Evolutionary conservation across 1,140 invertebrate genomes (phyloP).

Genomic region (Marisa cornuarietis): DNA sequence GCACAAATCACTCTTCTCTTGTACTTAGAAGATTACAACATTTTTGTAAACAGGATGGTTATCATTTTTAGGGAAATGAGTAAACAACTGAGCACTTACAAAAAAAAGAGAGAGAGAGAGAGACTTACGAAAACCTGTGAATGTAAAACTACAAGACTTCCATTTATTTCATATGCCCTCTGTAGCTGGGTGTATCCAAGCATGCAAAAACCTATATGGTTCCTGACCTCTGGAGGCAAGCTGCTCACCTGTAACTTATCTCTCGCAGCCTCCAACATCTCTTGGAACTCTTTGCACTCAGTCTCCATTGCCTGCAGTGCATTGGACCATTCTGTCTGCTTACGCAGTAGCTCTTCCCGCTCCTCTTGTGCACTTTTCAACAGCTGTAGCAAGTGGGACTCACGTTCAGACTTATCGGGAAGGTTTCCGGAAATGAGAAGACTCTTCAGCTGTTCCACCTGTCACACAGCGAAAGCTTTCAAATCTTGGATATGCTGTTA

Average conservation of each 20-base stretch:
- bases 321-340: constrained; percentile 81
- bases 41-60: not conserved
- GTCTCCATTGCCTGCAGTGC: constrained; percentile 70
- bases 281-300: constrained; percentile 63
- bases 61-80: not conserved
- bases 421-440: constrained; percentile 60
- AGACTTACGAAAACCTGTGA: no score
- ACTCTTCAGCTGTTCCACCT: constrained; percentile 74
- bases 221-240: not conserved
- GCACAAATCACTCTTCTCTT: no score
- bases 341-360: constrained; percentile 67
- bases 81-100: no score
- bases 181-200: no score
- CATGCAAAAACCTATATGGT: no score
- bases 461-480: constrained; percentile 29
- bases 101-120: no score
- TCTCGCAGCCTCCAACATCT: constrained; percentile 69
- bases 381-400: constrained; percentile 85
- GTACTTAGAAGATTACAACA: not conserved
- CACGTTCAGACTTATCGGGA: constrained; percentile 74
- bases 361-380: constrained; percentile 81
- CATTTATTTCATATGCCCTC: no score
- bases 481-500: no score
- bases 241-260: constrained; percentile 53
- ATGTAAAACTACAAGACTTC: no score